Conservation (phyloP, 92 coral and sea anemone species). For the Zoanthus solanderi region DNA sequence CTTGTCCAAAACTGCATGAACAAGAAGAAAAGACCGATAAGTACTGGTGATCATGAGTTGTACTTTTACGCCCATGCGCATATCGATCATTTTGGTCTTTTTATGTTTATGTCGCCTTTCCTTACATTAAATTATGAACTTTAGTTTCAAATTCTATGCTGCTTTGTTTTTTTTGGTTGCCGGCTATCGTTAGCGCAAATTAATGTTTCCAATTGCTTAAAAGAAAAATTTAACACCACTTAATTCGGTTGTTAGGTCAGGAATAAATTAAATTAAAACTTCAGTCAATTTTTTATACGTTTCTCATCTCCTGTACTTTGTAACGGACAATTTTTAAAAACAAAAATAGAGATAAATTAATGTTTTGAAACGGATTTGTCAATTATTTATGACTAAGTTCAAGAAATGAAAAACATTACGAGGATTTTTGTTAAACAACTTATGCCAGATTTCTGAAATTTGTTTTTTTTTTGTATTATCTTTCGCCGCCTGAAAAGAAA, state of each 20-base stretch:
- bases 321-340: slow-evolving; percentile 25
- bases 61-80: slow-evolving; percentile 38
- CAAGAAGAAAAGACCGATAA: slow-evolving; percentile 38
- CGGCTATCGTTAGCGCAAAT: slow-evolving; percentile 4
- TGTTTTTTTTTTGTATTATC: slow-evolving; percentile 1
- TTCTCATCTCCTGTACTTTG: not conserved
- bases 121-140: slow-evolving; percentile 19
- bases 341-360: slow-evolving; percentile 22
- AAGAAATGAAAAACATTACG: not conserved
- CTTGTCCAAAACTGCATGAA: slow-evolving; percentile 57
- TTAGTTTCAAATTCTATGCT: not conserved
- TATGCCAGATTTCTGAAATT: not conserved
- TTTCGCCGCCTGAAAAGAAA: slow-evolving; percentile 21
- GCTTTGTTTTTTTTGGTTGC: slow-evolving; percentile 11
- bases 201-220: slow-evolving; percentile 1
- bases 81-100: slow-evolving; percentile 1
- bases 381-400: slow-evolving; percentile 28
- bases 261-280: slow-evolving; percentile 21
- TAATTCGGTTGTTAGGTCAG: not conserved
- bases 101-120: not conserved
- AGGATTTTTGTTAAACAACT: slow-evolving; percentile 21
- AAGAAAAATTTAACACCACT: slow-evolving; percentile 27
- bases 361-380: slow-evolving; percentile 16
- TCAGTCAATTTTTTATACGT: not conserved
- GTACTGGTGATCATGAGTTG: slow-evolving; percentile 9